Percentiles rank a stretch among this genome's conserved stretches.
phyloP scores from a whole-genome alignment of 1,140 invertebrate species.

The Aphaenogaster ashmeadi region DNA sequence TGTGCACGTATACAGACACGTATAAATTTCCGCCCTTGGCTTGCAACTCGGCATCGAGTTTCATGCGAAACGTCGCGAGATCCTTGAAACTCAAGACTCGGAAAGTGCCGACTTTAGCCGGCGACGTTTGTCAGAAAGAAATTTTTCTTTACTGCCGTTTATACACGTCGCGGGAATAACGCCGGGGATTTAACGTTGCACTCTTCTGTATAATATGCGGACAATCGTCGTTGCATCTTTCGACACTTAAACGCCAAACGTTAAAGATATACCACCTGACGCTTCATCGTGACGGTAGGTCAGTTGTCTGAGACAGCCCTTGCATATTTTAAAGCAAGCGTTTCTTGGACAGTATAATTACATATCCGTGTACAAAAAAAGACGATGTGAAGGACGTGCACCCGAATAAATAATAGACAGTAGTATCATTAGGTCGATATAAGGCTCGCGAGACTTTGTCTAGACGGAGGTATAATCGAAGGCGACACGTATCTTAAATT shows the following conservation, averaged over 20 bases:
- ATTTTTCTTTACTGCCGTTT: conserved; percentile 35
- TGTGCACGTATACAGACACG: conserved; percentile 20
- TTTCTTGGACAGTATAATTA: conserved; percentile 25
- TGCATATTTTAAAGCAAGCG: conserved; percentile 54
- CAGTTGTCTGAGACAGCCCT: neutral
- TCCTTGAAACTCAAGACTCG: conserved; percentile 62
- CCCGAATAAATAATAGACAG: conserved; percentile 45
- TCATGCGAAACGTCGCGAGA: conserved; percentile 54
- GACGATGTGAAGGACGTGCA: conserved; percentile 11
- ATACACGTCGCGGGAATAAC: conserved; percentile 19
- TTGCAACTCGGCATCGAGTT: conserved; percentile 61
- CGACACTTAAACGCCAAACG: neutral
- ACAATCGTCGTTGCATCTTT: neutral
- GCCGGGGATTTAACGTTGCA: conserved; percentile 15
- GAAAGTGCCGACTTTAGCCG: conserved; percentile 66
- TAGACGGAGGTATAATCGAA: conserved; percentile 15
- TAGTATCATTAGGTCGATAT: conserved; percentile 24
- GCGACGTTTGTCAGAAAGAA: conserved; percentile 36
- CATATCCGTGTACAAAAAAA: neutral
- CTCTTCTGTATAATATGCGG: neutral
- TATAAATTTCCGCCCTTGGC: conserved; percentile 36
- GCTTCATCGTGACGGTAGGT: neutral
- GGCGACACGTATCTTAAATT: conserved; percentile 11
- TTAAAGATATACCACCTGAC: neutral
- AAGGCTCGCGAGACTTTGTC: neutral